A percentile compares a stretch with the other conserved stretches of the same genome.
These are phyloP conservation scores for Oryzias celebensis DNA, from an alignment of 2,113 vertebrate species.

Conservation along the genomic window DNA sequence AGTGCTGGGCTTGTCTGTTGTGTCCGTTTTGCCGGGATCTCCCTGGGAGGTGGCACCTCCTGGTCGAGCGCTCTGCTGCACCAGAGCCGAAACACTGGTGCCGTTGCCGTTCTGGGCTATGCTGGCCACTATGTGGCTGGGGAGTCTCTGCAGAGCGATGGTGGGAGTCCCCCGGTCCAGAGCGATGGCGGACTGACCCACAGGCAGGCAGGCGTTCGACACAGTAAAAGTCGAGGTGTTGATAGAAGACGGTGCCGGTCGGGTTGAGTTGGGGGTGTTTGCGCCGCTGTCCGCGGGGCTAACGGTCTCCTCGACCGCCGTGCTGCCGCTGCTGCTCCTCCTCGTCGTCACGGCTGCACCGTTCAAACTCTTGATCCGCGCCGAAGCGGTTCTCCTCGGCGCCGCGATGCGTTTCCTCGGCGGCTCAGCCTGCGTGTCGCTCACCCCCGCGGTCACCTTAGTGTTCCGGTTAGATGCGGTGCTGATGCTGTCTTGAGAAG, in stretches of 20 bases:
- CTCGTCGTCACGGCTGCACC: conserved; percentile 67
- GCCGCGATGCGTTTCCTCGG: conserved; percentile 68
- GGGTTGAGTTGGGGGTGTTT: conserved; percentile 39
- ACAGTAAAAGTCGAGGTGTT: conserved; percentile 73
- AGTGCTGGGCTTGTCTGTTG: conserved; percentile 68
- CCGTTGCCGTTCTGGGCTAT: conserved; percentile 80
- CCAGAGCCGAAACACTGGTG: conserved; percentile 70
- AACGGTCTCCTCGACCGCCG: conserved; percentile 39
- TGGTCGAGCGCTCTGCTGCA: conserved; percentile 62
- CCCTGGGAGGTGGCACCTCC: conserved; percentile 55
- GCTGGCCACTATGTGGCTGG: conserved; percentile 78
- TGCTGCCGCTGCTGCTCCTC: conserved; percentile 59
- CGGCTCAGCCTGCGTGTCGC: conserved; percentile 49
- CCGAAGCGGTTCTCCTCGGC: conserved; percentile 55
- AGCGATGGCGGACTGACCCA: conserved; percentile 65
- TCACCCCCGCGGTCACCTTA: conserved; percentile 41
- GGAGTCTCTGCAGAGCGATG: conserved; percentile 77
- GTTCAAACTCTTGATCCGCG: conserved; percentile 78
- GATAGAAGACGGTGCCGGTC: conserved; percentile 53
- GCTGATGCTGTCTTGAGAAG: conserved; percentile 68
- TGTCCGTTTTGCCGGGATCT: conserved; percentile 58
- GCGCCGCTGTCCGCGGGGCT: conserved; percentile 40
- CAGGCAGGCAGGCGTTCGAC: conserved; percentile 58
- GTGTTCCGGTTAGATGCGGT: conserved; percentile 58
- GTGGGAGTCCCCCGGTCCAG: conserved; percentile 77